Conservation (phyloP, 2,888 invertebrate species). For the Trachelus iudaicus region DNA sequence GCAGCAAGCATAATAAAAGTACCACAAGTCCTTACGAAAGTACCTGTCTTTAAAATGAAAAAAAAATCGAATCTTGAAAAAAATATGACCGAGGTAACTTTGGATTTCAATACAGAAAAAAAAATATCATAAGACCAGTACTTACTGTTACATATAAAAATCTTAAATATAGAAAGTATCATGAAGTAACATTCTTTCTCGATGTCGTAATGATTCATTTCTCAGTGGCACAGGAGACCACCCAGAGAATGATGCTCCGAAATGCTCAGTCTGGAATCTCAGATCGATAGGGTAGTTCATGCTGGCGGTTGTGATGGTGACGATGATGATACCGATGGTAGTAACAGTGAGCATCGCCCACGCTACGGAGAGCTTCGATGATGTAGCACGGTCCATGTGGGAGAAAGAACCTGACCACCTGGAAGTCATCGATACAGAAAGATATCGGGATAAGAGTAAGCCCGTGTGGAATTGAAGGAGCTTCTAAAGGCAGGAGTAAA, state of each 20-base stretch:
- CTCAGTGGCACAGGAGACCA: slow-evolving; percentile 52
- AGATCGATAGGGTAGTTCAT: slow-evolving; percentile 47
- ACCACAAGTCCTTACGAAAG: background rate
- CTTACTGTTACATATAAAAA: background rate
- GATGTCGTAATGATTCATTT: slow-evolving; percentile 52
- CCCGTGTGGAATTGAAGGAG: slow-evolving; percentile 57
- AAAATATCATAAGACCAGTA: background rate
- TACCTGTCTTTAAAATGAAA: no score
- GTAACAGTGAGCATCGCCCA: slow-evolving; percentile 50
- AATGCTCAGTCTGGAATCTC: slow-evolving; percentile 51
- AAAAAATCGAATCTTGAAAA: no score
- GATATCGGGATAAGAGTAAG: slow-evolving; percentile 59
- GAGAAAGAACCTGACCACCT: slow-evolving; percentile 42
- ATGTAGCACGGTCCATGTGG: slow-evolving; percentile 31
- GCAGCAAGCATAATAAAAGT: background rate
- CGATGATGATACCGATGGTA: background rate
- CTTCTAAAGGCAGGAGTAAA: slow-evolving; percentile 34
- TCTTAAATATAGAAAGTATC: background rate
- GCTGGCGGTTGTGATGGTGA: background rate
- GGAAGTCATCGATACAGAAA: slow-evolving; percentile 55
- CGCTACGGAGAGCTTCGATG: slow-evolving; percentile 46
- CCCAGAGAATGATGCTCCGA: slow-evolving; percentile 56
- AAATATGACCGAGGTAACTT: background rate
- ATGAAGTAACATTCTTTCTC: background rate
- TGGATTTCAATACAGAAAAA: background rate